phyloP scores from a whole-genome alignment of 2,888 invertebrate genomes.

The Acanthosoma haemorrhoidale region DNA sequence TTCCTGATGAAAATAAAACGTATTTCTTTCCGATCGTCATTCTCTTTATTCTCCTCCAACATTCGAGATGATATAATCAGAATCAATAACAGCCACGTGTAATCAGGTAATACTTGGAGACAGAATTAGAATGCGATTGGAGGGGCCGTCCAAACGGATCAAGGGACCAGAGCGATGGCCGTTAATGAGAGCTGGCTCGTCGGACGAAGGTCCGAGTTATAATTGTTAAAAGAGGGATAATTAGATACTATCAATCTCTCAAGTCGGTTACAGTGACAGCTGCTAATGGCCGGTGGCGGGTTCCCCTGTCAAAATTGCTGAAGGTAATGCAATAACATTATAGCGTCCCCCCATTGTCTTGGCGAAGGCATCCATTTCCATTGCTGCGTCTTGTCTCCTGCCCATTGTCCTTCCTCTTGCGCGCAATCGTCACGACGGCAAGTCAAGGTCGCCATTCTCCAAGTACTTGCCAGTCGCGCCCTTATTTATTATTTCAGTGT shows the following conservation, averaged over 20 bases:
- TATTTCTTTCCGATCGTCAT: no score
- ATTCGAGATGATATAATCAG: no score
- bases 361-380: background rate
- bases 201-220: slow-evolving; percentile 9
- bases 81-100: no score
- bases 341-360: slow-evolving; percentile 8
- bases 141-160: background rate
- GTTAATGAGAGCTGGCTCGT: background rate
- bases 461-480: no score
- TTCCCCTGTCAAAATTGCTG: slow-evolving; percentile 14
- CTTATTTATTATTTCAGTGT: no score
- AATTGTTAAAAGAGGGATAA: slow-evolving; percentile 20
- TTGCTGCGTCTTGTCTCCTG: background rate
- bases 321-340: background rate
- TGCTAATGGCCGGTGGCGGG: background rate
- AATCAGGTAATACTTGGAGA: no score
- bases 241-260: background rate
- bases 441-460: background rate
- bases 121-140: background rate
- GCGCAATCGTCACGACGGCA: background rate
- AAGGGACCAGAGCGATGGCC: background rate
- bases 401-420: background rate
- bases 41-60: no score
- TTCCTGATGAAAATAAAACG: no score
- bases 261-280: background rate